phyloP scores from a whole-genome alignment of 35 echinoderm and acorn worm species.

The Apostichopus japonicus region DNA sequence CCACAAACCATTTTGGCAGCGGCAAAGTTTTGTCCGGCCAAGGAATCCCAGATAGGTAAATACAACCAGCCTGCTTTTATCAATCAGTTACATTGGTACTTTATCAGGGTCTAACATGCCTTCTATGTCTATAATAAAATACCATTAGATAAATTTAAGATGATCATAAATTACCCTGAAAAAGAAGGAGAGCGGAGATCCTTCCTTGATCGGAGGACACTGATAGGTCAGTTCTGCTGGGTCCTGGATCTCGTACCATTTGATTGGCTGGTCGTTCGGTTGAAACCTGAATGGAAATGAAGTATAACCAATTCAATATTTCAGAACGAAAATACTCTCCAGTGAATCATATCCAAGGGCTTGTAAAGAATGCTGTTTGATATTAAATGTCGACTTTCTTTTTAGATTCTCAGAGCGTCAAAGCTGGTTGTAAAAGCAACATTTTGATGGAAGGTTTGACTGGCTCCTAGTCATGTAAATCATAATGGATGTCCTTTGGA shows the following conservation, averaged over 20 bases:
- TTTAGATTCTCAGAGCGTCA: too few species aligned
- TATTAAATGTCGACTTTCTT: too few species aligned
- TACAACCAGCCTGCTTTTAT: too few species aligned
- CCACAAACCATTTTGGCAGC: too few species aligned
- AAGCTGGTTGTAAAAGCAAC: too few species aligned
- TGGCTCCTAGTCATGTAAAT: too few species aligned
- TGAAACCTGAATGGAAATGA: conserved; percentile 50
- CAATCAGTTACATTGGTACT: neutral
- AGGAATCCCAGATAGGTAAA: too few species aligned
- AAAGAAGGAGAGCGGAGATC: conserved; percentile 65
- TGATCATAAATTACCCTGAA: conserved; percentile 59
- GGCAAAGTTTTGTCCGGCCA: too few species aligned
- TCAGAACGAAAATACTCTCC: neutral
- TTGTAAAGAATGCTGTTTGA: too few species aligned
- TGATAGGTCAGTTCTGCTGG: conserved; percentile 65
- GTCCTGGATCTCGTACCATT: conserved; percentile 74
- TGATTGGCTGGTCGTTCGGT: conserved; percentile 79
- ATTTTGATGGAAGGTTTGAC: too few species aligned
- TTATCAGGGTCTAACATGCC: neutral
- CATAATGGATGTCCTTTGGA: too few species aligned
- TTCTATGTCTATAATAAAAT: neutral
- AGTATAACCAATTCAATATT: neutral
- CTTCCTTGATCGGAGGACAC: conserved; percentile 67
- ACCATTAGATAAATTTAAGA: too few species aligned
- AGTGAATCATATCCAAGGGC: neutral